These are phyloP conservation scores for Centroberyx gerrardi DNA, from an alignment of 2,797 vertebrate species.

Conservation along the genomic window DNA sequence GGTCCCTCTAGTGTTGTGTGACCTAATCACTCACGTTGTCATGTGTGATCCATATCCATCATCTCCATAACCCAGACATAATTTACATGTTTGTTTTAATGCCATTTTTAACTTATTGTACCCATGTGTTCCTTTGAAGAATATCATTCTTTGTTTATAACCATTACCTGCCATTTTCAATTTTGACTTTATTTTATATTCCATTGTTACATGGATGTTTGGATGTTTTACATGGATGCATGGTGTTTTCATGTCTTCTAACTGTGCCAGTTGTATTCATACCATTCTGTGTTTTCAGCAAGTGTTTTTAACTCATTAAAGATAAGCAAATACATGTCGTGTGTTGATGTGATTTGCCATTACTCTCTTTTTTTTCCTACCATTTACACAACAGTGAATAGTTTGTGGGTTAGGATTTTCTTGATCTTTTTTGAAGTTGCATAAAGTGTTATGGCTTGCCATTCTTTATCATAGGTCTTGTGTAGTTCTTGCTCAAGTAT, in stretches of 20 bases:
- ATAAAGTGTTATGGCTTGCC: background rate
- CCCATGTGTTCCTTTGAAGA: slow-evolving; percentile 19
- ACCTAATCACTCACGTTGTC: slow-evolving; percentile 24
- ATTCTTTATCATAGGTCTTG: slow-evolving; percentile 25
- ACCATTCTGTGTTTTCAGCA: slow-evolving; percentile 34
- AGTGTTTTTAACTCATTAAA: slow-evolving; percentile 78
- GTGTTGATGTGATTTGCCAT: slow-evolving; percentile 66
- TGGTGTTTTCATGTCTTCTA: slow-evolving; percentile 37
- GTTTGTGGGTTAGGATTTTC: background rate
- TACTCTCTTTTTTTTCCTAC: slow-evolving; percentile 18
- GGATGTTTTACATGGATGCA: slow-evolving; percentile 1
- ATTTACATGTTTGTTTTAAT: slow-evolving; percentile 33
- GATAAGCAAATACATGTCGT: slow-evolving; percentile 54
- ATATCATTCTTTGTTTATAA: slow-evolving; percentile 7
- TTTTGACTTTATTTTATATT: slow-evolving; percentile 34
- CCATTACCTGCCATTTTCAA: slow-evolving; percentile 26
- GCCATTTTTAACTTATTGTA: slow-evolving; percentile 13
- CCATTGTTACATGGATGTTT: slow-evolving; percentile 33
- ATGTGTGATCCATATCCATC: slow-evolving; percentile 37
- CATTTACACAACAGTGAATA: background rate
- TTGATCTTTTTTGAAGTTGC: slow-evolving; percentile 13
- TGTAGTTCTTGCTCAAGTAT: slow-evolving; percentile 33
- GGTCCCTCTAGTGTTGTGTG: slow-evolving; percentile 20
- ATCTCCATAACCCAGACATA: slow-evolving; percentile 22
- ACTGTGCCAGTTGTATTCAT: slow-evolving; percentile 40